A percentile compares a stretch with the other conserved stretches of the same genome.
Evolutionary conservation across 2,888 invertebrate species (phyloP).

Genomic region (Teinopalpus imperialis): DNA sequence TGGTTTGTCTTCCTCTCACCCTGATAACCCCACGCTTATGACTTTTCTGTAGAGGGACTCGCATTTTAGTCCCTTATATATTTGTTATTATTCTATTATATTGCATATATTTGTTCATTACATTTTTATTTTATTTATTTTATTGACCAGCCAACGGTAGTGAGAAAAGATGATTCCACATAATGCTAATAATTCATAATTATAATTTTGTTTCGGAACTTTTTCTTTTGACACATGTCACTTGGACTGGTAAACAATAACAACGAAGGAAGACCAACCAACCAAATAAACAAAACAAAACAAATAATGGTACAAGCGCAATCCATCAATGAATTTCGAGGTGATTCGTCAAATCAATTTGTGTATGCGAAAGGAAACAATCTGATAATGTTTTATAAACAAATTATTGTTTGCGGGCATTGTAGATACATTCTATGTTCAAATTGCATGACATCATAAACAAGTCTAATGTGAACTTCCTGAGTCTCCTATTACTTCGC

Average conservation of each 20-base stretch:
- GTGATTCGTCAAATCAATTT: conserved; percentile 23
- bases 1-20: no score
- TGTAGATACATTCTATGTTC: conserved; percentile 42
- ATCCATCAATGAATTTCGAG: conserved; percentile 16
- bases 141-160: no score
- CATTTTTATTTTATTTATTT: no score
- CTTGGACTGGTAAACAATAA: conserved; percentile 16
- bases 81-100: no score
- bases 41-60: no score
- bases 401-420: conserved; percentile 54
- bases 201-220: conserved; percentile 7
- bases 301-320: conserved; percentile 15
- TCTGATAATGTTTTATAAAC: conserved; percentile 48
- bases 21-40: no score
- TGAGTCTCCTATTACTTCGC: conserved; percentile 54
- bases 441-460: conserved; percentile 54
- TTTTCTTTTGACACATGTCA: conserved; percentile 12
- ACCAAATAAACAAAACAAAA: conserved; percentile 7
- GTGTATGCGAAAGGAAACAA: conserved; percentile 32
- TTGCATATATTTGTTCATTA: no score
- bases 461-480: conserved; percentile 52
- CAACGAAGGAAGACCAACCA: conserved; percentile 2
- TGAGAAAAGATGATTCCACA: no score
- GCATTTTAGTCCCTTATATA: no score
- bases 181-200: no score